phyloP scores from a whole-genome alignment of 1,140 invertebrate genomes.

The Acromyrmex echinatior region DNA sequence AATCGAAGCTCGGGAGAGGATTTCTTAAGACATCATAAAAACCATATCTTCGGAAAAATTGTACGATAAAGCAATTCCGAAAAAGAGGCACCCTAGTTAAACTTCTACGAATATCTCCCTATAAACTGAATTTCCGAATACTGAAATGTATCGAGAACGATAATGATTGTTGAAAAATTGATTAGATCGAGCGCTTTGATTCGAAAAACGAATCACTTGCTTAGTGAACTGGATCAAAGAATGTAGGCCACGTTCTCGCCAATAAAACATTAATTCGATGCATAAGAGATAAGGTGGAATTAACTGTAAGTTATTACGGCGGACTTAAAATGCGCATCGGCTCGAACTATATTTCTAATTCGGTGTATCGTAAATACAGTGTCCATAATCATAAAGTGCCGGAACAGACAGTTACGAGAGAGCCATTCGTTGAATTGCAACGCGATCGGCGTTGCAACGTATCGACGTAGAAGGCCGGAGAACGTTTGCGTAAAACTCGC shows the following conservation, averaged over 20 bases:
- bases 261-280: constrained; percentile 19
- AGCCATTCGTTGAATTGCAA: constrained; percentile 54
- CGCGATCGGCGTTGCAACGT: constrained; percentile 14
- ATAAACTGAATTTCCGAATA: not conserved
- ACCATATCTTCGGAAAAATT: constrained; percentile 38
- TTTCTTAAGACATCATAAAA: constrained; percentile 43
- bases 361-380: constrained; percentile 53
- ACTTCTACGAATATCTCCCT: not conserved
- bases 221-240: not conserved
- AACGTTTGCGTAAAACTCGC: not conserved
- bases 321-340: constrained; percentile 47
- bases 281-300: constrained; percentile 13
- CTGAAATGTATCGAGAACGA: not conserved
- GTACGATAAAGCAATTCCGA: not conserved
- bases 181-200: not conserved
- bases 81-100: not conserved
- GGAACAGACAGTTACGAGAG: constrained; percentile 47
- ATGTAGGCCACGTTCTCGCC: not conserved
- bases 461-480: too few relatives aligned
- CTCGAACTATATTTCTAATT: constrained; percentile 48
- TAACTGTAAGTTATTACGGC: constrained; percentile 32
- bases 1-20: constrained; percentile 45
- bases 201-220: not conserved
- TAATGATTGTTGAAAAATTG: not conserved
- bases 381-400: constrained; percentile 61